Evolutionary conservation across 2,797 vertebrate species (phyloP), one percentile per base, ranked within the genome.

Genomic region (Oceanodroma leucorhoa): DNA sequence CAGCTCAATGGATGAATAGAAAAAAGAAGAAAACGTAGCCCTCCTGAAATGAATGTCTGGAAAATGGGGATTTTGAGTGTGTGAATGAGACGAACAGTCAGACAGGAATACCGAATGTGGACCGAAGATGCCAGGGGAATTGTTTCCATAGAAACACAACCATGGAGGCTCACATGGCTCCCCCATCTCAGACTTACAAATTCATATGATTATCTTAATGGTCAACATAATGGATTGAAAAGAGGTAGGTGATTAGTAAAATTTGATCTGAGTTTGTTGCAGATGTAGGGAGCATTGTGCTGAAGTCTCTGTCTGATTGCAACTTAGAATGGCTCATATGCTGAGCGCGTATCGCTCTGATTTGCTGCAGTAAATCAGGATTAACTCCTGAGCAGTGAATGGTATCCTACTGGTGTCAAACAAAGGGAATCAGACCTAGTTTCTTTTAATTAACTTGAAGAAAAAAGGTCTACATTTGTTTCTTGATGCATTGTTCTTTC

Each of bases 121-220:
- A 82, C 90, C 1, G 15, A 61, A 88, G 89, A 88, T 91, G 89
- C 92, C 93, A 22, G 85, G 96, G 95, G 96, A 96, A 96, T 96
- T 86, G 95, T 97, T 97, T 94, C 96, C 96, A 97, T 97, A 90
- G 96, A 97, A 97, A 97, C 96, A 72, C 79, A 85, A 30, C 67
- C 82, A 70, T 27, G 91, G 89, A 95, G 79, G 94, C 86, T 95
- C 84, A 41, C 66, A 58, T 64, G 76, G 88, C 90, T 95, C 73
- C 69, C 91, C 88, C 93, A 79, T n/a, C 96, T 95, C 93, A 90
- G 83, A 72, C 93, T 91, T 81, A 96, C 73, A 95, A 78, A 97
- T 91, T 93, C 89, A 9, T 90, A 76, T 93, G 91, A 90, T 96
- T 91, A 80, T 77, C 91, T 95, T 91, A 84, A 83, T 95, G 95